A percentile compares a stretch with the other conserved stretches of the same genome.
Evolutionary conservation across 1,140 invertebrate species (phyloP).

Genomic region (Drosophila navojoa): DNA sequence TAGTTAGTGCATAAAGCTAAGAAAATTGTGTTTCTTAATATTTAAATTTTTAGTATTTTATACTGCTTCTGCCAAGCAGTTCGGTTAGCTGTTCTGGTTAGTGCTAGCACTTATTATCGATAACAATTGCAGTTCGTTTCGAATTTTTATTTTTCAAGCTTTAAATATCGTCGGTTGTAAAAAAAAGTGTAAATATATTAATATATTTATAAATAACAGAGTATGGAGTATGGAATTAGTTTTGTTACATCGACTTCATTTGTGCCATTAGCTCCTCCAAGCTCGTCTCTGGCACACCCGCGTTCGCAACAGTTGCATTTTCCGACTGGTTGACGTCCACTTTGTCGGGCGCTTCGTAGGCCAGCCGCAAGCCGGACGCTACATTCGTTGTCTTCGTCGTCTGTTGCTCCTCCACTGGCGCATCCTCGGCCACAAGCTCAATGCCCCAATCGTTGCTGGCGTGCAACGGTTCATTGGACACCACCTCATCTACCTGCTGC

Average conservation of each 20-base stretch:
- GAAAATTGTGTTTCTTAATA: too few relatives aligned
- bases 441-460: conserved; percentile 97
- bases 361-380: conserved; percentile 83
- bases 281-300: conserved; percentile 84
- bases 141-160: neutral
- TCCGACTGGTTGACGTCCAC: conserved; percentile 30
- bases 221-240: conserved; percentile 57
- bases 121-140: neutral
- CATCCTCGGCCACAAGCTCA: conserved; percentile 76
- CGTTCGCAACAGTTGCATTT: conserved; percentile 72
- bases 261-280: conserved; percentile 95
- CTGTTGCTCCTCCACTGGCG: conserved; percentile 14
- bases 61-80: too few relatives aligned
- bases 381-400: conserved; percentile 67
- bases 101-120: too few relatives aligned
- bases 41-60: too few relatives aligned
- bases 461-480: conserved; percentile 88
- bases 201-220: conserved; percentile 45
- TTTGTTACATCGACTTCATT: conserved; percentile 91
- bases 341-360: conserved; percentile 87
- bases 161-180: neutral
- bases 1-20: too few relatives aligned
- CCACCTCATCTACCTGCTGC: conserved; percentile 86
- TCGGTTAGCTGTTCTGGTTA: too few relatives aligned
- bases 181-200: conserved; percentile 26